These are phyloP conservation scores for Nothocercus julius DNA, from an alignment of 2,113 vertebrate genomes.

Conservation along the genomic window DNA sequence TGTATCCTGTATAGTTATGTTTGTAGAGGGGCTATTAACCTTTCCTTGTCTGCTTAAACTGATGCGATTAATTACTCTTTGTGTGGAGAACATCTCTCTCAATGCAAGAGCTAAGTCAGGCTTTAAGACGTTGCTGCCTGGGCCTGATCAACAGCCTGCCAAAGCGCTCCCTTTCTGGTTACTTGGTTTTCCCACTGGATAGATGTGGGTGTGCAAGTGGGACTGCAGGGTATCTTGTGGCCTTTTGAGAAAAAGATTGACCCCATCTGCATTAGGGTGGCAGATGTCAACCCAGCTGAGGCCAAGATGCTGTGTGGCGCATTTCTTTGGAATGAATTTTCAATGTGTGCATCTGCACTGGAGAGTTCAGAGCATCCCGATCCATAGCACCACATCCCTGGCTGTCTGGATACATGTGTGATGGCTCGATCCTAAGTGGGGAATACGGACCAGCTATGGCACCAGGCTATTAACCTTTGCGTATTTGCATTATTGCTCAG, in stretches of 20 bases:
- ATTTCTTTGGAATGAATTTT: not conserved
- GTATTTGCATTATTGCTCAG: conserved; percentile 77
- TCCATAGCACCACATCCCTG: not conserved
- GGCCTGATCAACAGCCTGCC: not conserved
- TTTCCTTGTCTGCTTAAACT: not conserved
- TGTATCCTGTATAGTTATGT: no score
- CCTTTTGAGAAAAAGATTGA: not conserved
- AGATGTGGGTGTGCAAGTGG: not conserved
- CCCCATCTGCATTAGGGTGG: not conserved
- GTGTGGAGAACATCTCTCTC: not conserved
- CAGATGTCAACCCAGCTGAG: not conserved
- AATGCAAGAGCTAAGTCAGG: fast-evolving
- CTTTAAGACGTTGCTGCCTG: not conserved
- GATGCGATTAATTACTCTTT: not conserved
- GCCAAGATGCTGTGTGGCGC: not conserved
- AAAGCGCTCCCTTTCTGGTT: not conserved
- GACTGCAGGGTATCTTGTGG: fast-evolving
- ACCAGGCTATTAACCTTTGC: conserved; percentile 72
- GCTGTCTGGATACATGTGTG: not conserved
- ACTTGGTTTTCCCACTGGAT: fast-evolving
- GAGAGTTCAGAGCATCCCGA: not conserved
- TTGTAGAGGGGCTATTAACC: not conserved
- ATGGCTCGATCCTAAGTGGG: conserved; percentile 27
- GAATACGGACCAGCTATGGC: conserved; percentile 29
- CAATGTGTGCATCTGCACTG: not conserved